Evolutionary conservation across 2,888 invertebrate genomes (phyloP), one percentile per base, ranked within the genome.

Genomic region (Lamproptera curius): DNA sequence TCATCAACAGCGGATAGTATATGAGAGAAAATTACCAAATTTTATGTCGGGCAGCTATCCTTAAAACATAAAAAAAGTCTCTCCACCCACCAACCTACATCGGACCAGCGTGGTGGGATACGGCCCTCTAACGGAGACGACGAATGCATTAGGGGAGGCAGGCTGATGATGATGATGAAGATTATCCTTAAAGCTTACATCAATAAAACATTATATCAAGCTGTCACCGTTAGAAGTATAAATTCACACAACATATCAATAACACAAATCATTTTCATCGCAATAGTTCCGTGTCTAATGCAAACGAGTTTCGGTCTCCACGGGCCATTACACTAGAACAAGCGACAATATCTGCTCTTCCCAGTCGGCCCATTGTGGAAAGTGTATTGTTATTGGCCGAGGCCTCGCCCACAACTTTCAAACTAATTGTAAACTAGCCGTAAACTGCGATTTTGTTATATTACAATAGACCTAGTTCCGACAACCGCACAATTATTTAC

Each of bases 281-380:
- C 38, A 42, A 38, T 35, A n/a, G 17, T 40, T 8, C 45, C 51
- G 47, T 41, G 36, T 20, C 35, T 35, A 48, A 48, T 42, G 34
- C 16, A 11, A 15, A n/a, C 35, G 11, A 42, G 28, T 34, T 50
- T 39, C 36, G 42, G 41, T 51, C 43, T 46, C 65, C 59, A 65
- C 63, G 61, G 65, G 51, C 63, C 61, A 71, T 65, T 72, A 63
- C 59, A 28, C 54, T 56, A 42, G 56, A 64, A 69, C 65, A 70
- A 39, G 26, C 16, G 23, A n/a, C 35, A 26, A 9, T 38, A 14
- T 14, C 13, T 31, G 14, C 11, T 35, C 42, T 17, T 42, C 42
- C 47, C 36, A 14, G 8, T 20, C 23, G 15, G 8, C 9, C 13
- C 17, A 31, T 35, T 42, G 11, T 17, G 41, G 35, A 28, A 41